A percentile compares a stretch with the other conserved stretches of the same genome.
phyloP scores from a whole-genome alignment of 1,140 invertebrate species.

The Drosophila orena region DNA sequence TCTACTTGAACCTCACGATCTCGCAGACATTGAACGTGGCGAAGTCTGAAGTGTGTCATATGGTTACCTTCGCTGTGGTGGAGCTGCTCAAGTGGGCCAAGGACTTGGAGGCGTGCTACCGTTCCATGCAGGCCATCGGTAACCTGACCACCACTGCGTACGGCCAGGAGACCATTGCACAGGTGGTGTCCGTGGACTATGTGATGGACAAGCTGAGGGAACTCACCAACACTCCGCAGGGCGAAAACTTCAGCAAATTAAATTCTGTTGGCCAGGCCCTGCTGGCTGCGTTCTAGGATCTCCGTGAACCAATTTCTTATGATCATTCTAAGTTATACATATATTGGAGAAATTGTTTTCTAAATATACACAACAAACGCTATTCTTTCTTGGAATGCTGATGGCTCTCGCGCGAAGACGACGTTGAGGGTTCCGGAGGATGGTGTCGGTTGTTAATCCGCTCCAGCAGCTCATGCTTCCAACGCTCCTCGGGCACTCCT shows the following conservation, averaged over 20 bases:
- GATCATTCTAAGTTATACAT: slow-evolving; percentile 46
- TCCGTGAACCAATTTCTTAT: background rate
- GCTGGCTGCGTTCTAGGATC: slow-evolving; percentile 67
- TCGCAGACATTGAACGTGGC: slow-evolving; percentile 85
- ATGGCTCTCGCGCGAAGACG: slow-evolving; percentile 4
- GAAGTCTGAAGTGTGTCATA: slow-evolving; percentile 84
- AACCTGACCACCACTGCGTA: slow-evolving; percentile 86
- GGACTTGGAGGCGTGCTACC: slow-evolving; percentile 90
- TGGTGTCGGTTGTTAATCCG: slow-evolving; percentile 86
- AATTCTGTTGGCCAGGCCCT: slow-evolving; percentile 69
- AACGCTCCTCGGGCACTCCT: slow-evolving; percentile 89
- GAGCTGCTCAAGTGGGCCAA: slow-evolving; percentile 86
- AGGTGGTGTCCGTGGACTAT: slow-evolving; percentile 81
- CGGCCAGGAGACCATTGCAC: slow-evolving; percentile 69
- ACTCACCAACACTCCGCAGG: slow-evolving; percentile 59
- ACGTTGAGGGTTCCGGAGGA: background rate
- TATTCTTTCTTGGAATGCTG: slow-evolving; percentile 41
- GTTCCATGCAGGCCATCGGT: slow-evolving; percentile 89
- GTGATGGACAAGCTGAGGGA: slow-evolving; percentile 83
- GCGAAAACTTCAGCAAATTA: slow-evolving; percentile 81
- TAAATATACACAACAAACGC: slow-evolving; percentile 16
- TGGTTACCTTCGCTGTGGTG: slow-evolving; percentile 85
- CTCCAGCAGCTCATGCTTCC: slow-evolving; percentile 89
- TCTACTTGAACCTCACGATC: slow-evolving; percentile 91
- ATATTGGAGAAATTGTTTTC: slow-evolving; percentile 40